A percentile compares a stretch with the other conserved stretches of the same genome.
phyloP scores from a whole-genome alignment of 2,888 invertebrate species.

The Antheraea assamensis region DNA sequence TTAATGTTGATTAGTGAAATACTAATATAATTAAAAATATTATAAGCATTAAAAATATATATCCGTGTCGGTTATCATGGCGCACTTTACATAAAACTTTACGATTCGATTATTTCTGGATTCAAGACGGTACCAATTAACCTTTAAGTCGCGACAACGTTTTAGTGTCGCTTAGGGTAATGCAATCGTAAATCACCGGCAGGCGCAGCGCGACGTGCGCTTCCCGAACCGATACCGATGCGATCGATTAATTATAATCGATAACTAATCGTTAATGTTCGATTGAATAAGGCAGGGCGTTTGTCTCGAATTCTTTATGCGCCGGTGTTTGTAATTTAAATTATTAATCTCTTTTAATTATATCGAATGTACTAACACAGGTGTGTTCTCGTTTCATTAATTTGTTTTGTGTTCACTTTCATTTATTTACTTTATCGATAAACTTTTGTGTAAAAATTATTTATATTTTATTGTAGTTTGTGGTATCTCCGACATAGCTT shows the following conservation, averaged over 20 bases:
- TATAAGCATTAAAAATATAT: constrained; percentile 30
- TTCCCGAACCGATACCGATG: constrained; percentile 53
- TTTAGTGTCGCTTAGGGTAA: constrained; percentile 57
- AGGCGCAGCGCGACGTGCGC: constrained; percentile 30
- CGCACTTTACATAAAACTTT: constrained; percentile 59
- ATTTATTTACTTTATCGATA: neutral
- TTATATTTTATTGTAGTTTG: neutral
- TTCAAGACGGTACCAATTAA: constrained; percentile 64
- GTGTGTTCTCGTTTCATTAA: neutral
- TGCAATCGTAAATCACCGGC: constrained; percentile 61
- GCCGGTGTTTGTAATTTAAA: constrained; percentile 38
- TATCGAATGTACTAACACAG: neutral
- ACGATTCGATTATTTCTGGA: constrained; percentile 60
- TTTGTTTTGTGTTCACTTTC: neutral
- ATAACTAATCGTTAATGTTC: constrained; percentile 24
- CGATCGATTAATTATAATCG: constrained; percentile 51
- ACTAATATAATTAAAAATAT: too few species aligned
- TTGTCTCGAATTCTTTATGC: constrained; percentile 42
- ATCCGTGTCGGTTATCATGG: constrained; percentile 43
- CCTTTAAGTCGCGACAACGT: constrained; percentile 62
- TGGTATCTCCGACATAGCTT: too few species aligned
- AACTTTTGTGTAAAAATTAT: neutral
- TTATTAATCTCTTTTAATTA: constrained; percentile 34
- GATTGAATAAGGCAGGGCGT: constrained; percentile 28
- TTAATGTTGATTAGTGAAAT: too few species aligned